Conservation (phyloP, 2,797 vertebrate species). For the Catharus ustulatus region DNA sequence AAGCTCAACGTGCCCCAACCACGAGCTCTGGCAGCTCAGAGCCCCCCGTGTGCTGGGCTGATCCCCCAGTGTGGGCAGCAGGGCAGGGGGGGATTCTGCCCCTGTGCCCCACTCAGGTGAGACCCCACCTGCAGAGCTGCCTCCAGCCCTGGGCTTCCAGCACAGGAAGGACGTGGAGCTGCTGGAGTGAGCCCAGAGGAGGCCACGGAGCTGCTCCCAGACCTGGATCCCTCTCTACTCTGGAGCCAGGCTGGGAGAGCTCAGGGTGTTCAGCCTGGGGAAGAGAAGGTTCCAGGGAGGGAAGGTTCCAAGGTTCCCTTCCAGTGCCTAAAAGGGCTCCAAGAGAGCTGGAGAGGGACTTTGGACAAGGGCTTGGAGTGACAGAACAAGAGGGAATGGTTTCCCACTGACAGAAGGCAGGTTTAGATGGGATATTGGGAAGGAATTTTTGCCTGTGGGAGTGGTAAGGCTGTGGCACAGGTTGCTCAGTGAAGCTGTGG, state of each 20-base stretch:
- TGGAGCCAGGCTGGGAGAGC: background rate
- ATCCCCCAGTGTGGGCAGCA: background rate
- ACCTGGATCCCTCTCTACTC: background rate
- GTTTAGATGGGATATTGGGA: background rate
- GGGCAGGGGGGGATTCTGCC: background rate
- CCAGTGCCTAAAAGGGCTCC: background rate
- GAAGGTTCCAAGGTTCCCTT: rapidly evolving
- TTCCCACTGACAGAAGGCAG: background rate
- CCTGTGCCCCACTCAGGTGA: background rate
- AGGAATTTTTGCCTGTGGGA: rapidly evolving
- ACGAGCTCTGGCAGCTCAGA: background rate
- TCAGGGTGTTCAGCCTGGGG: background rate
- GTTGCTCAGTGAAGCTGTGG: background rate
- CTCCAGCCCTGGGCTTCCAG: background rate
- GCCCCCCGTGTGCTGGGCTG: background rate
- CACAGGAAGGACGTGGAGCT: background rate
- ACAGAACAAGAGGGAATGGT: background rate
- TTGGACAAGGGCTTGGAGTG: rapidly evolving
- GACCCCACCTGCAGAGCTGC: background rate
- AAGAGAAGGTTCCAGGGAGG: background rate
- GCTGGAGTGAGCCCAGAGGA: rapidly evolving
- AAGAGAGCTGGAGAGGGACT: background rate
- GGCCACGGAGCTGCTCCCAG: rapidly evolving
- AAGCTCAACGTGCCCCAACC: background rate
- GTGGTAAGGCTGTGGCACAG: background rate